Conservation (phyloP, 2,113 vertebrate genomes). For the Pipra filicauda region DNA sequence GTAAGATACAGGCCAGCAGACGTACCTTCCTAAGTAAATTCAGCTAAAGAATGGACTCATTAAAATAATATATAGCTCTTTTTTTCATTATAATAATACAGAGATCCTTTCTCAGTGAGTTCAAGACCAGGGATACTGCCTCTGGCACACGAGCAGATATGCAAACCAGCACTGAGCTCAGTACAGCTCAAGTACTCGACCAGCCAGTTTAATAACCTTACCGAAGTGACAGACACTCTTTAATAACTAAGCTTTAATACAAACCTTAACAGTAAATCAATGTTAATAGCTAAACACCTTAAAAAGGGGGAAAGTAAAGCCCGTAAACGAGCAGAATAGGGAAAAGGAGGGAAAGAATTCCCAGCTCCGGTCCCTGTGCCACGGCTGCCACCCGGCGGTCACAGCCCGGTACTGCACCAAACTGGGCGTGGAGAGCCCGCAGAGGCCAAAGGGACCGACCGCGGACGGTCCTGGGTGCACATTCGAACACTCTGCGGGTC, state of each 20-base stretch:
- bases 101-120: neutral
- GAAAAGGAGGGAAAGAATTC: neutral
- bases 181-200: neutral
- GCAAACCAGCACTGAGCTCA: neutral
- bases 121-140: neutral
- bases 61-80: neutral
- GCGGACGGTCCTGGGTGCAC: neutral
- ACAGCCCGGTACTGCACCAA: too few species aligned
- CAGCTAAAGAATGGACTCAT: neutral
- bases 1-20: neutral
- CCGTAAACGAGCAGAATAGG: neutral
- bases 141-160: neutral
- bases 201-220: neutral
- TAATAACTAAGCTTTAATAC: neutral
- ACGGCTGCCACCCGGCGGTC: neutral
- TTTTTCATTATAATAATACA: neutral
- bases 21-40: neutral
- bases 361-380: neutral
- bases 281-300: neutral
- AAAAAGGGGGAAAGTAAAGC: neutral
- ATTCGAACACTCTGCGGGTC: neutral
- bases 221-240: neutral
- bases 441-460: neutral
- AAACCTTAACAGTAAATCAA: neutral
- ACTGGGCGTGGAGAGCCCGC: accelerated